Conservation (phyloP, 2,888 invertebrate species). For the Acronicta leporina region DNA sequence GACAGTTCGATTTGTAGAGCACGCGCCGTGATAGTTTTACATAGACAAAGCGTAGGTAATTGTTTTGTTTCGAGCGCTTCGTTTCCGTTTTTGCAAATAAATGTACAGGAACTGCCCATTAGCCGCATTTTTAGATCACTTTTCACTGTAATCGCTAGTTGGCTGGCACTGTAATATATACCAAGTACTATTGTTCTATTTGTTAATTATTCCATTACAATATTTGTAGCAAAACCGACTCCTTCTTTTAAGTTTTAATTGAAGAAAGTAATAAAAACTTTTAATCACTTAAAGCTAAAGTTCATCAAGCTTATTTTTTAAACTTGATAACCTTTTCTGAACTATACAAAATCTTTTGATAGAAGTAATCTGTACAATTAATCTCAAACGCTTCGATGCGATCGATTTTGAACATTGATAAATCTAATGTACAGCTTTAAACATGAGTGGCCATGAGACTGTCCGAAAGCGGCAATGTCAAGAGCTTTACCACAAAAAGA, state of each 20-base stretch:
- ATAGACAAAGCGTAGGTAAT: constrained; percentile 58
- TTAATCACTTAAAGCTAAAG: constrained; percentile 36
- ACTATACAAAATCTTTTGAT: constrained; percentile 63
- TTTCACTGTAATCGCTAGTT: constrained; percentile 26
- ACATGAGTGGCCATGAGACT: constrained; percentile 68
- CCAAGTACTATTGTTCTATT: neutral
- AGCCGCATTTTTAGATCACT: constrained; percentile 31
- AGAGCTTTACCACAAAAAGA: constrained; percentile 81
- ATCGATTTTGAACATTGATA: constrained; percentile 67
- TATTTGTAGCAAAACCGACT: constrained; percentile 10
- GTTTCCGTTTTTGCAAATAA: constrained; percentile 49
- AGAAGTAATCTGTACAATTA: constrained; percentile 63
- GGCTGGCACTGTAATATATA: too few relatives aligned
- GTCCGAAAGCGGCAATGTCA: constrained; percentile 80
- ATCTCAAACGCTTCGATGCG: constrained; percentile 64
- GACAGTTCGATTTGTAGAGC: constrained; percentile 54
- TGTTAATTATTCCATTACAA: neutral
- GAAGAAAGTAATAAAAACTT: constrained; percentile 43
- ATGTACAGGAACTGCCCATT: constrained; percentile 51
- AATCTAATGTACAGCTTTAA: constrained; percentile 61
- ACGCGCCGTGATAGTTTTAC: constrained; percentile 38
- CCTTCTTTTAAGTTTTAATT: constrained; percentile 21
- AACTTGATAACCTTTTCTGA: constrained; percentile 61
- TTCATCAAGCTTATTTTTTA: constrained; percentile 55
- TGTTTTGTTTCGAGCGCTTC: constrained; percentile 58